These are phyloP conservation scores for Chascanopsetta lugubris DNA, from an alignment of 2,113 vertebrate genomes.

Conservation along the genomic window DNA sequence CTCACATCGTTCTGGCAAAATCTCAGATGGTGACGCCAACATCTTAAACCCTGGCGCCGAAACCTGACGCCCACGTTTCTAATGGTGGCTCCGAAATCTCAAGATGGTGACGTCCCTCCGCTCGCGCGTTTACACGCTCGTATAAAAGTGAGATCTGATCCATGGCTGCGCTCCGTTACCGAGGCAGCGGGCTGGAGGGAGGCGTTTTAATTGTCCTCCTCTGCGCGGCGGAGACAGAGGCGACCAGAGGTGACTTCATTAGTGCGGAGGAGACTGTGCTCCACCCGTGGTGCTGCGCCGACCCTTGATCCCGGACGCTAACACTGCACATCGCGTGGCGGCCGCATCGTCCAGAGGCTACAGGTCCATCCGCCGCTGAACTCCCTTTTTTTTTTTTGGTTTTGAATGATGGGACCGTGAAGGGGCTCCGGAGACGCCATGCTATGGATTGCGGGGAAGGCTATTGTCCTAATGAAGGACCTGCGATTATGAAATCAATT, in stretches of 20 bases:
- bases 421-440: slow-evolving; percentile 16
- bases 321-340: neutral
- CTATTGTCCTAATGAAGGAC: slow-evolving; percentile 50
- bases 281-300: slow-evolving; percentile 12
- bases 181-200: too few relatives aligned
- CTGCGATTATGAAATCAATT: slow-evolving; percentile 60
- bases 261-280: slow-evolving; percentile 47
- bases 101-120: too few relatives aligned
- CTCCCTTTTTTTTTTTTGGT: neutral
- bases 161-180: too few relatives aligned
- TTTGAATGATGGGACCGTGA: neutral
- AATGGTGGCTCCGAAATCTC: too few relatives aligned
- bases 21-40: too few relatives aligned
- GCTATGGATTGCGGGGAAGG: slow-evolving; percentile 46
- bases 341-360: slow-evolving; percentile 19
- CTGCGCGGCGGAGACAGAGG: slow-evolving; percentile 16
- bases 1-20: too few relatives aligned
- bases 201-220: slow-evolving; percentile 51
- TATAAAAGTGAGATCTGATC: too few relatives aligned
- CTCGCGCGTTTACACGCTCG: too few relatives aligned
- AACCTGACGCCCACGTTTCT: too few relatives aligned
- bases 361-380: slow-evolving; percentile 21
- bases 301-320: slow-evolving; percentile 19
- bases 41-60: too few relatives aligned
- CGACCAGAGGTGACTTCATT: slow-evolving; percentile 48